Evolutionary conservation across 2,797 vertebrate genomes (phyloP), one percentile per base, ranked within the genome.

Genomic region (Pteronotus mesoamericanus): DNA sequence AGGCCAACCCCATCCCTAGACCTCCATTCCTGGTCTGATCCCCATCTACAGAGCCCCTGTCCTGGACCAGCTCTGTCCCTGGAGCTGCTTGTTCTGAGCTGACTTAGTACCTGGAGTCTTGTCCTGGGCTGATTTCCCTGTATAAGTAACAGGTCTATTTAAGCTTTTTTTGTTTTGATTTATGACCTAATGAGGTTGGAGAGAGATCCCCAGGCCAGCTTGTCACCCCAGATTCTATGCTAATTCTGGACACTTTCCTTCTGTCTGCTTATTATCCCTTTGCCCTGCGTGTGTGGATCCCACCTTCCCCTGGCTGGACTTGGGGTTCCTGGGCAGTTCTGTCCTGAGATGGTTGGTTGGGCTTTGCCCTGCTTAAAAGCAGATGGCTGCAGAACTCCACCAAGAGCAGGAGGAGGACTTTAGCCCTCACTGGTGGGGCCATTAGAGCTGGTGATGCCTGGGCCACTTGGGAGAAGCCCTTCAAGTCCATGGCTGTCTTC

Each of bases 131-230:
- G 8, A 2, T 32, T 75, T 77, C 59, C 55, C 22, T 32, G 5
- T 59, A 22, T 2, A 2, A 4, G 44, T 61, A 34, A n/a, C 74
- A n/a, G 2, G 11, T 93, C 37, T n/a, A 68, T 42, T n/a, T 34
- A 79, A 22, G 24, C 39, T 61, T 53, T 29, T 92, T 83, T 59
- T 55, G 84, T 75, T 77, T 84, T 72, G 39, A 71, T 34, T 80
- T 64, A 26, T 4, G 48, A 9, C 57, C 19, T 32, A 3, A 29
- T 3, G 29, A 68, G 16, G 2, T 34, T 57, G 19, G 42, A 57
- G 37, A 10, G 42, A 89, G 32, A 37, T 14, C 6, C 6, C 22
- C 46, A 34, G 11, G 53, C 26, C 66, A 48, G 74, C 18, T 69
- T 51, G 22, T 59, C n/a, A 55, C 9, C 37, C 66, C 11, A 10